Base-by-base conservation (phyloP, 2,113 vertebrate genomes). In the Eulacestoma nigropectus region DNA sequence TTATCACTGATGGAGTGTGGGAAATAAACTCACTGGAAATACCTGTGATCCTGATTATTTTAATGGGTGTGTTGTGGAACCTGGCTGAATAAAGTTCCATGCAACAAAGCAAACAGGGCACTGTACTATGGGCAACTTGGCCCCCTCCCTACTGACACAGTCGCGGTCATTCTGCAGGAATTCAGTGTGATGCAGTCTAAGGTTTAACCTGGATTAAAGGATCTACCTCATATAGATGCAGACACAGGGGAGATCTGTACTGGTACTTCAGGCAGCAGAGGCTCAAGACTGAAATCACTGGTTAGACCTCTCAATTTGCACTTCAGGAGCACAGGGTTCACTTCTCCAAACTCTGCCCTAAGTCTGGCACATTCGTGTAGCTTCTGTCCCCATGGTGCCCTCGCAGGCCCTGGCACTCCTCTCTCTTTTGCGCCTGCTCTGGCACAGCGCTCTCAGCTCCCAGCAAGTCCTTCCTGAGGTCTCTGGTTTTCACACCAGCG, bases 321-420 rank as follows among this genome's bases (percentile, higher is more conserved):
- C 39, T 72, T 83, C 41, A 29, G 67, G 57, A 86, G 27, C 63
- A 27, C 52, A 21, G 64, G 52, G 16, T 52, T n/a, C 57, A 15
- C 4, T 35, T 44, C 53, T 90, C 53, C 29, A 49, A 52, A 37
- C 44, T 68, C 59, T 42, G 8, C 46, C 32, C 22, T 13, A 29
- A 69, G 49, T 13, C 64, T 56, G 25, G 29, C 9, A 27, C 4
- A 2, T 55, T 93, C 1, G 18, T 5, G 1, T 29, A 39, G 63
- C 53, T 59, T 63, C 65, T 52, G 52, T 39, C 20, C 17, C 15
- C 27, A n/a, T n/a, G n/a, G n/a, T n/a, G n/a, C n/a, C 13, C 33
- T 21, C 0, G 0, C 65, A 75, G 75, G 56, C 16, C 33, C n/a
- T 7, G 8, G 10, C 2, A 1, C 18, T 62, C 16, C 47, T 27